These are phyloP conservation scores for Sipha flava DNA, from an alignment of 1,140 invertebrate species.

Conservation along the genomic window DNA sequence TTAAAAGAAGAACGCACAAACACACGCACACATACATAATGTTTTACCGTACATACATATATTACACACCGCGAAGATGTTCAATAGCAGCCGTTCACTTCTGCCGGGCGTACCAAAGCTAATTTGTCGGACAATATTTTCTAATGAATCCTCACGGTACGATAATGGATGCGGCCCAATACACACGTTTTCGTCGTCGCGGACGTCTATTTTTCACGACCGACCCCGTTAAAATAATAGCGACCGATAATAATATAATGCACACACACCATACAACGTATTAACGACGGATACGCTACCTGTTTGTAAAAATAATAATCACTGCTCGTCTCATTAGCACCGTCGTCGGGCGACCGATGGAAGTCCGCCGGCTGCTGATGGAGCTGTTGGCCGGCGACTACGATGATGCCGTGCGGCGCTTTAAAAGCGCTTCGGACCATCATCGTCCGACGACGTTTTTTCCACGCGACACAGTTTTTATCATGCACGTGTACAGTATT, in stretches of 20 bases:
- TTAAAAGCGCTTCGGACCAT: neutral
- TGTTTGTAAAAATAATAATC: slow-evolving; percentile 22
- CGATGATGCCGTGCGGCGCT: neutral
- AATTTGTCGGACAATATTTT: neutral
- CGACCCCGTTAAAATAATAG: neutral
- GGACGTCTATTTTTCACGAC: neutral
- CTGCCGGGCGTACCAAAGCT: neutral
- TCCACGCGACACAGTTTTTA: too few species aligned
- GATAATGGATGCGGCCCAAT: neutral
- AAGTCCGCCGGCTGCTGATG: neutral
- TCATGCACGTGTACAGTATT: too few species aligned
- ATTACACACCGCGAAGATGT: too few species aligned
- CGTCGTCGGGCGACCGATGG: neutral
- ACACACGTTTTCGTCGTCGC: neutral
- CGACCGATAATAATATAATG: neutral
- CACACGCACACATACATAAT: too few species aligned
- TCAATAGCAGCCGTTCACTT: too few species aligned
- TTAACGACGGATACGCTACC: neutral
- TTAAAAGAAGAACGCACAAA: neutral
- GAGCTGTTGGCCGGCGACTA: neutral
- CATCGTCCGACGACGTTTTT: too few species aligned
- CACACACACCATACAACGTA: neutral
- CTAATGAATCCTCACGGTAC: neutral
- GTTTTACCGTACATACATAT: too few species aligned
- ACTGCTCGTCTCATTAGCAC: neutral